phyloP scores from a whole-genome alignment of 2,888 invertebrate genomes.

The Argynnis bischoffii region DNA sequence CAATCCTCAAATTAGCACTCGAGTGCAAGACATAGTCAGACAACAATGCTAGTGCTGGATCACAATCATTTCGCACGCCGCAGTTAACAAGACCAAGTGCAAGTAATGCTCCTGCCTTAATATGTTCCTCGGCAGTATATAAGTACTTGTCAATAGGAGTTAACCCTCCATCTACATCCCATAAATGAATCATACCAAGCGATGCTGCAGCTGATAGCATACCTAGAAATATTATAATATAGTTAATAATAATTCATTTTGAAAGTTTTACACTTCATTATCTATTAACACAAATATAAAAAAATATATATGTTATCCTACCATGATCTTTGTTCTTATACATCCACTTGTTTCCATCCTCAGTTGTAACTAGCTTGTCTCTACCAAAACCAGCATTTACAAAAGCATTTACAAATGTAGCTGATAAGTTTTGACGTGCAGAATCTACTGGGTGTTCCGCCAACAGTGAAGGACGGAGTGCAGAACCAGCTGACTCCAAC shows the following conservation, averaged over 20 bases:
- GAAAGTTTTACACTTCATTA: neutral
- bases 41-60: constrained; percentile 97
- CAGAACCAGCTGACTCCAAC: constrained; percentile 90
- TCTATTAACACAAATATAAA: neutral
- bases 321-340: constrained; percentile 98
- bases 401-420: constrained; percentile 99
- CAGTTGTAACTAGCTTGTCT: constrained; percentile 96
- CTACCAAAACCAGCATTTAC: constrained; percentile 99
- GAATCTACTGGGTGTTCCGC: constrained; percentile 93
- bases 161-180: constrained; percentile 99
- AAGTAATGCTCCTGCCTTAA: constrained; percentile 97
- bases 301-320: constrained; percentile 40
- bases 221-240: constrained; percentile 61
- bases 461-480: constrained; percentile 86
- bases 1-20: constrained; percentile 91
- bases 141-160: constrained; percentile 99
- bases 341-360: constrained; percentile 92
- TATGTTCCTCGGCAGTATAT: constrained; percentile 96
- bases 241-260: constrained; percentile 11
- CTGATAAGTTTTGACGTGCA: constrained; percentile 97
- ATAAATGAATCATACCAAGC: constrained; percentile 95
- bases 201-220: constrained; percentile 99
- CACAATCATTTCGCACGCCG: constrained; percentile 98
- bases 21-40: constrained; percentile 96
- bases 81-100: constrained; percentile 99